Evolutionary conservation across 2,113 vertebrate genomes (phyloP), one percentile per base, ranked within the genome.

Genomic region (Semicossyphus pulcher): DNA sequence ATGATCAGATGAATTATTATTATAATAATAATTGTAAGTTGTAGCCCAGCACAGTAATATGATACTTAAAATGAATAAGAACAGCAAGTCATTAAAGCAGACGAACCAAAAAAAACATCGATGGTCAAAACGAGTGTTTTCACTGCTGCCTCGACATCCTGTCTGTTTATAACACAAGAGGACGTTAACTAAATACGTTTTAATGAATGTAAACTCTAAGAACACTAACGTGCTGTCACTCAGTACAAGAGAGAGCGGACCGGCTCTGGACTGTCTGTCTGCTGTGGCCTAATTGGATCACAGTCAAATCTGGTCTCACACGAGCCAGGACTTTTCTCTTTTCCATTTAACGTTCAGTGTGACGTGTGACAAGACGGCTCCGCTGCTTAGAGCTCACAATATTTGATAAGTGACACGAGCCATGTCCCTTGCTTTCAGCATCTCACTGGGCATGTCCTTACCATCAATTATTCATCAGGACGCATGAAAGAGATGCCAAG

Each of bases 401-500:
- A 44, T 81, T 63, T 67, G 57, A 80, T 66, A 69, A 26, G 36
- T 73, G 70, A 81, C 66, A 81, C 23, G 56, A 64, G 58, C 42
- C 52, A 49, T 26, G 28, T 82, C 44, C 52, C 59, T 20, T 31
- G 57, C 66, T 73, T 73, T 73, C 60, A 78, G 29, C 54, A 29
- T 77, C 79, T 77, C 78, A 71, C 54, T 39, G 54, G 68, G 34
- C 59, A 49, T 60, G 72, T 85, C 72, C 65, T 79, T 25, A n/a
- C 36, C 6, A 51, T 87, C 34, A 70, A 83, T 81, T 77, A 81
- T 88, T 85, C 39, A 88, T 58, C 67, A 7, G n/a, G 2, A n/a
- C 0, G 32, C 59, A 73, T 72, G 37, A 82, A 67, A 63, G 54
- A 4, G 69, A 63, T 0, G 58, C 67, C 65, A 74, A 47, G 31